Base-by-base conservation (phyloP, 53 echinoderm and acorn worm species). In the Echinometra lucunter region DNA sequence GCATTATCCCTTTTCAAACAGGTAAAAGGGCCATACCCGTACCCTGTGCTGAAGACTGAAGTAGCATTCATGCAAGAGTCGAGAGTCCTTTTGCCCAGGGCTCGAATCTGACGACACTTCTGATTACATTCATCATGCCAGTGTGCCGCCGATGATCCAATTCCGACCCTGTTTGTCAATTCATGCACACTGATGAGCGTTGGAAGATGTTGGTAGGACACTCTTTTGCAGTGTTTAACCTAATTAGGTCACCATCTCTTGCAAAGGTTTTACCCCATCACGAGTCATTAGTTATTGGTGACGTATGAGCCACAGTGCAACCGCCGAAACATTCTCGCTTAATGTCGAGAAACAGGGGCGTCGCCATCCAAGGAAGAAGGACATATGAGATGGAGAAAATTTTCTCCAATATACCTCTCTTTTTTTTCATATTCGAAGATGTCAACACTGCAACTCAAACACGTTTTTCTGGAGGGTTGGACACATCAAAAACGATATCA, bases 181-280 rank as follows among this genome's bases (percentile, higher is more conserved):
- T 35, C 78, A 42, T 38, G 23, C 78, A 78, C 78, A 78, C 21
- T 78, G 40, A 78, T 6, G 16, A 42, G 6, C 78, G 42, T 42
- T 78, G 11, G 78, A 42, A 78, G 78, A 75, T 75, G 37, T 19
- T 42, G 21, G 78, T 18, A 42, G 78, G 38, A 42, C 38, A 38
- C 78, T 21, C 78, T 78, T 78, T 42, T 78, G 78, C 42, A 40
- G 78, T 78, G 78, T 78, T 78, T 78, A 42, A 6, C 78, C 78
- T 42, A 40, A 78, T 78, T 78, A 78, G 78, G 78, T 78, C 78
- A 78, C 78, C 78, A 40, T 78, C 78, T 78, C 38, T 78, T 42
- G 18, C 19, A 78, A 42, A 42, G 78, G 21, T 78, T n/a, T 78
- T 78, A 23, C 38, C 42, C 42, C 78, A 78, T 78, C 78, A 42